Conservation (phyloP, 1,140 invertebrate species). For the Arion vulgaris region DNA sequence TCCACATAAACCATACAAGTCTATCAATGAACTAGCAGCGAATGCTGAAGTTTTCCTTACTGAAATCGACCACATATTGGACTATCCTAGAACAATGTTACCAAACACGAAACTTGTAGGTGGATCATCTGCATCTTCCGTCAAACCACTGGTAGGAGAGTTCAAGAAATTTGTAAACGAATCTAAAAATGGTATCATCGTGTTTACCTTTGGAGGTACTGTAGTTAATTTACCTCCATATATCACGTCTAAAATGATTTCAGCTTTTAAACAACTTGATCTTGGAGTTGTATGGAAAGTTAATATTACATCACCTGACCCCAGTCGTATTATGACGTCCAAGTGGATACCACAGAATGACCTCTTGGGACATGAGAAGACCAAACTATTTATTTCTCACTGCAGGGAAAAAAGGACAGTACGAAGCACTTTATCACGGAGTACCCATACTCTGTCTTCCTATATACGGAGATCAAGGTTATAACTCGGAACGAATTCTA, state of each 20-base stretch:
- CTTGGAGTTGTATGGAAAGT: slow-evolving; percentile 34
- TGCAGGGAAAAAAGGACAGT: slow-evolving; percentile 57
- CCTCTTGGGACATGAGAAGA: slow-evolving; percentile 38
- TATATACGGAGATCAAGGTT: too few relatives aligned
- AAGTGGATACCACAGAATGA: slow-evolving; percentile 48
- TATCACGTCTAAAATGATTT: slow-evolving; percentile 39
- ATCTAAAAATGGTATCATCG: slow-evolving; percentile 41
- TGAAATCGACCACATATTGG: slow-evolving; percentile 49
- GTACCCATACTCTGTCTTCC: too few relatives aligned
- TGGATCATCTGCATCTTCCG: slow-evolving; percentile 40
- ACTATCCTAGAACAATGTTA: slow-evolving; percentile 46
- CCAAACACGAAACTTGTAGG: slow-evolving; percentile 54
- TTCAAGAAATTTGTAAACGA: slow-evolving; percentile 40
- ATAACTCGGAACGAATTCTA: too few relatives aligned
- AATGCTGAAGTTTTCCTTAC: slow-evolving; percentile 43
- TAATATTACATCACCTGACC: slow-evolving; percentile 3
- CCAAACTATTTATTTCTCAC: slow-evolving; percentile 55
- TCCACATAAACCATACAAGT: slow-evolving; percentile 30
- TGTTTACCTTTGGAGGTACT: slow-evolving; percentile 49
- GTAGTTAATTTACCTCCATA: slow-evolving; percentile 20
- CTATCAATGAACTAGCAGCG: neutral
- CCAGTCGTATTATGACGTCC: slow-evolving; percentile 21
- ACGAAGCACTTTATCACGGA: slow-evolving; percentile 57
- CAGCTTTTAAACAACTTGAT: slow-evolving; percentile 30
- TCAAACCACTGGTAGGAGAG: slow-evolving; percentile 26